Percentiles rank a stretch among this genome's conserved stretches.
Evolutionary conservation across 2,888 invertebrate genomes (phyloP).

Genomic region (Hemaris fuciformis): DNA sequence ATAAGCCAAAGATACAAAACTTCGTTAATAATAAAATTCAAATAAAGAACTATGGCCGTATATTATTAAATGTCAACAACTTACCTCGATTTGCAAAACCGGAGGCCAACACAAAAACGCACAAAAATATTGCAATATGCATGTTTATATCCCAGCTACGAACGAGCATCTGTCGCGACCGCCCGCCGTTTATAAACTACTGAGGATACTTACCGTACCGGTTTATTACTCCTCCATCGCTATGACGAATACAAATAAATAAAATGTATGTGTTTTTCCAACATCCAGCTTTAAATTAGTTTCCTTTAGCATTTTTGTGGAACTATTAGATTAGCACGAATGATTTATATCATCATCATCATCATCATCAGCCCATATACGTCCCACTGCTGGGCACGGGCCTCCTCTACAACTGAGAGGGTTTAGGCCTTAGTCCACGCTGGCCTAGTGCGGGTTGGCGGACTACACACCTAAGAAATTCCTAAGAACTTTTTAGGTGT

Average conservation of each 20-base stretch:
- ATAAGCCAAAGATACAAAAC: too few relatives aligned
- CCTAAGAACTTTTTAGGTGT: too few relatives aligned
- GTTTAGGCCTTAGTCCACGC: too few relatives aligned
- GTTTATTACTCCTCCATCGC: not conserved
- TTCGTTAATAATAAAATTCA: too few relatives aligned
- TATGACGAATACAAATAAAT: not conserved
- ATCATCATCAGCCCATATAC: too few relatives aligned
- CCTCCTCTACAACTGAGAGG: too few relatives aligned
- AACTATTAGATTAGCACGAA: not conserved
- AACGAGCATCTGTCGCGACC: not conserved
- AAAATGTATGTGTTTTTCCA: not conserved
- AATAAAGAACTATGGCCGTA: too few relatives aligned
- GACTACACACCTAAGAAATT: too few relatives aligned
- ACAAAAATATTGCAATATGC: not conserved
- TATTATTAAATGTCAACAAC: too few relatives aligned
- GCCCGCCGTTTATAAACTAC: not conserved
- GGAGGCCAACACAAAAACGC: not conserved
- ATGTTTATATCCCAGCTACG: not conserved
- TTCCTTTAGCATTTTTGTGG: not conserved
- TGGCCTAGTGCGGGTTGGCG: too few relatives aligned
- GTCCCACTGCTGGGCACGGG: too few relatives aligned
- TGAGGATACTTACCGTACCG: not conserved
- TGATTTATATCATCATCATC: too few relatives aligned
- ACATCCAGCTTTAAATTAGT: not conserved
- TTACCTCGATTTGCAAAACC: not conserved